These are phyloP conservation scores for Ophiothrix spiculata DNA, from an alignment of 35 echinoderm and acorn worm genomes.

Conservation along the genomic window DNA sequence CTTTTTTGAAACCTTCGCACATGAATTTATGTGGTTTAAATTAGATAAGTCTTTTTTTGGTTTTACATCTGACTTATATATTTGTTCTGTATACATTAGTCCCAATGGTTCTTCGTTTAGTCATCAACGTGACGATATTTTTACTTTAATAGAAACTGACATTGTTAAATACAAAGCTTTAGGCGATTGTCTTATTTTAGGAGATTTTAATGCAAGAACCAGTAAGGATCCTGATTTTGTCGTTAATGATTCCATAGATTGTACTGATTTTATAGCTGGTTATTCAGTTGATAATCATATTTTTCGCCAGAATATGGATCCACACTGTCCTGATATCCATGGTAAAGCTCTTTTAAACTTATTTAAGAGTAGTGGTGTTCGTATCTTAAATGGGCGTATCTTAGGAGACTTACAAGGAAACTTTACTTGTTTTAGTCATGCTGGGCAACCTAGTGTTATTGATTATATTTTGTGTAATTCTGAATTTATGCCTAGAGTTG, in stretches of 20 bases:
- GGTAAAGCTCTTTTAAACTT: slow-evolving; percentile 2
- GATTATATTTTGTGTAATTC: slow-evolving; percentile 1
- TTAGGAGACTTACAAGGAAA: slow-evolving; percentile 2
- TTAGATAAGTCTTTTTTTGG: slow-evolving; percentile 13
- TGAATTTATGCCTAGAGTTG: neutral
- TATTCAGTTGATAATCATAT: neutral
- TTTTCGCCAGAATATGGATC: slow-evolving; percentile 11
- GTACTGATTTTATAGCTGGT: neutral
- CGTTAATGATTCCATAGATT: neutral
- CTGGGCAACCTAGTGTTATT: neutral
- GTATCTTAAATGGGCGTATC: neutral
- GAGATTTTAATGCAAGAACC: neutral
- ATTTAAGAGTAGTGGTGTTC: slow-evolving; percentile 1
- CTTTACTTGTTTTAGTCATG: slow-evolving; percentile 1
- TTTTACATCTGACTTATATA: neutral
- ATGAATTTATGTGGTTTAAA: neutral
- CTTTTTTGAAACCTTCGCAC: neutral
- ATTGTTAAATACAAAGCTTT: neutral
- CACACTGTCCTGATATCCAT: neutral
- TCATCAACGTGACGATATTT: neutral
- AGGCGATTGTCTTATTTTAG: neutral
- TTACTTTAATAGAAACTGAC: slow-evolving; percentile 7
- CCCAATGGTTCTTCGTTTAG: neutral
- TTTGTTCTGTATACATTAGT: slow-evolving; percentile 8
- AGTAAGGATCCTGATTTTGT: neutral